Percentiles rank a stretch among this genome's conserved stretches.
These are phyloP conservation scores for Nothocercus nigrocapillus DNA, from an alignment of 2,113 vertebrate species.

Conservation along the genomic window DNA sequence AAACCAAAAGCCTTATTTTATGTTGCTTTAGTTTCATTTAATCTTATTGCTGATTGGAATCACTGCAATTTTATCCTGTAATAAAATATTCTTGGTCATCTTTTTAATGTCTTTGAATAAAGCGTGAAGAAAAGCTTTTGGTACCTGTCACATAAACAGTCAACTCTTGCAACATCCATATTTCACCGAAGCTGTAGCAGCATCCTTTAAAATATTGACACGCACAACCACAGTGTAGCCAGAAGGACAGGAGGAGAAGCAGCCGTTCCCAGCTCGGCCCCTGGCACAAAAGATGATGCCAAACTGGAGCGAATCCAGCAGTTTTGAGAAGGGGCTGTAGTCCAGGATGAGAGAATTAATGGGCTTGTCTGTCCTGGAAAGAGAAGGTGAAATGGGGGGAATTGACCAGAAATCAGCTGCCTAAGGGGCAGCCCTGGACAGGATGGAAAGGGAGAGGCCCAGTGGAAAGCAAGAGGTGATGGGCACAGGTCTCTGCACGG, in stretches of 20 bases:
- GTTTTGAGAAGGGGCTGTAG: background rate
- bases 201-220: background rate
- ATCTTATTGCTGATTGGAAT: background rate
- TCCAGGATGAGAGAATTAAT: background rate
- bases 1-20: background rate
- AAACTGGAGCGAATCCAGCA: background rate
- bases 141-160: background rate
- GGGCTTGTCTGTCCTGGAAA: background rate
- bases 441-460: background rate
- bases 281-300: rapidly evolving
- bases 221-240: background rate
- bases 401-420: background rate
- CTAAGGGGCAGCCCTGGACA: background rate
- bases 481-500: rapidly evolving
- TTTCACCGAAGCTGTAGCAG: background rate
- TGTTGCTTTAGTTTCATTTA: background rate
- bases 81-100: background rate
- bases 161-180: background rate
- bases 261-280: rapidly evolving
- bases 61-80: background rate
- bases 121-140: background rate
- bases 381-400: background rate
- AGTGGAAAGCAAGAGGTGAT: background rate
- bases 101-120: background rate
- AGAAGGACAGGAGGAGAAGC: rapidly evolving